These are phyloP conservation scores for Sula dactylatra DNA, from an alignment of 2,113 vertebrate genomes.

Conservation along the genomic window DNA sequence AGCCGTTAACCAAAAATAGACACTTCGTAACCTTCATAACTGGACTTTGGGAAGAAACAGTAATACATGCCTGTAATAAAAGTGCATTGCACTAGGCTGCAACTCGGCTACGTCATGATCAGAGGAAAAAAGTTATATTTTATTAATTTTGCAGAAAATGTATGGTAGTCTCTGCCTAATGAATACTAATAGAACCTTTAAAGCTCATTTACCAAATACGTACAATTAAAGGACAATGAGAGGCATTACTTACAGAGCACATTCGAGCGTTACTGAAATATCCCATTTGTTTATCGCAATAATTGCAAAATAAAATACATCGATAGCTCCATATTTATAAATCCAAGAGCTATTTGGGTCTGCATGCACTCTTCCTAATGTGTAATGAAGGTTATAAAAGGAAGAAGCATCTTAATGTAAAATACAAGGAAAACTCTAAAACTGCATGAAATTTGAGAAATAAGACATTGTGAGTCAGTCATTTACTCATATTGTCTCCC, in stretches of 20 bases:
- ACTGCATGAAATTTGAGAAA: slow-evolving; percentile 32
- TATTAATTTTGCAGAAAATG: not conserved
- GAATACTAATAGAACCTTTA: slow-evolving; percentile 62
- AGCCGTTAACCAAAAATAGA: not conserved
- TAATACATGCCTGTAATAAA: not conserved
- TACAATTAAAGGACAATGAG: slow-evolving; percentile 61
- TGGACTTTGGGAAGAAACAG: not conserved
- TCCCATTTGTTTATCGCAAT: slow-evolving; percentile 16
- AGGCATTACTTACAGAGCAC: slow-evolving; percentile 61
- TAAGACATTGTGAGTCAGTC: slow-evolving; percentile 29
- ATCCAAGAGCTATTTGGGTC: slow-evolving; percentile 39
- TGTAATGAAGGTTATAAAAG: slow-evolving; percentile 17
- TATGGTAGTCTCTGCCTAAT: slow-evolving; percentile 14
- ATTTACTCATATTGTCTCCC: slow-evolving; percentile 38
- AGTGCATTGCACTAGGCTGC: not conserved
- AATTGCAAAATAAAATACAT: slow-evolving; percentile 55
- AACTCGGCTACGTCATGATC: not conserved
- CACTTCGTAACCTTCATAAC: not conserved
- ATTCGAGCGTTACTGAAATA: not conserved
- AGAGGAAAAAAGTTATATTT: not conserved
- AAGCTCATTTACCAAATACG: slow-evolving; percentile 39
- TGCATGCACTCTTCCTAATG: not conserved
- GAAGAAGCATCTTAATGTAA: not conserved
- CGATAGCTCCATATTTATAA: slow-evolving; percentile 28
- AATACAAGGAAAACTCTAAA: slow-evolving; percentile 16